Evolutionary conservation across 2,797 vertebrate species (phyloP).

Genomic region (Passerculus sandwichensis): DNA sequence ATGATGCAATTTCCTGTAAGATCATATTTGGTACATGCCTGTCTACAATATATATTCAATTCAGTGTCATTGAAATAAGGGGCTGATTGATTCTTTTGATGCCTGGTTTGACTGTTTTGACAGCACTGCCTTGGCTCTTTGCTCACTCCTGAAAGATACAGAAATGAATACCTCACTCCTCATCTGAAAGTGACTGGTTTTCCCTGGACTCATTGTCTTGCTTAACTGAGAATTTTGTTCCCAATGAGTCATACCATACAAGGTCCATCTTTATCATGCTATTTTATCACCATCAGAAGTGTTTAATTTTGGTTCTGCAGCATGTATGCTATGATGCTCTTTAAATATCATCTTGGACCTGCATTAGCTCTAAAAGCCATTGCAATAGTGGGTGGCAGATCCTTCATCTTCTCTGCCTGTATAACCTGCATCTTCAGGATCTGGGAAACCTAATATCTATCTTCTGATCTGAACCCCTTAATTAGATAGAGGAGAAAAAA

Average conservation of each 20-base stretch:
- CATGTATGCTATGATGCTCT: background rate
- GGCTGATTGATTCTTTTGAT: background rate
- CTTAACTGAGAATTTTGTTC: background rate
- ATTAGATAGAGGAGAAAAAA: background rate
- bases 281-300: background rate
- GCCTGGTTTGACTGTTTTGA: background rate
- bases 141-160: background rate
- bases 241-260: background rate
- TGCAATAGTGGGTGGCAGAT: background rate
- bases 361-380: background rate
- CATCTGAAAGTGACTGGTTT: background rate
- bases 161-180: background rate
- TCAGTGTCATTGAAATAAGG: background rate
- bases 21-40: background rate
- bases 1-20: background rate
- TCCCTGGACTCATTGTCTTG: background rate
- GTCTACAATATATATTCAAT: background rate
- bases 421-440: background rate
- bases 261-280: background rate
- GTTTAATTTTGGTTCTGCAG: constrained; percentile 3
- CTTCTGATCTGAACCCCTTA: background rate
- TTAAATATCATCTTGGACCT: background rate
- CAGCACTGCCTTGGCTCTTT: background rate
- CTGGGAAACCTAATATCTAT: background rate
- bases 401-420: background rate